Base-by-base conservation (phyloP, 2,888 invertebrate genomes). In the Rambutsinella grinnellia region DNA sequence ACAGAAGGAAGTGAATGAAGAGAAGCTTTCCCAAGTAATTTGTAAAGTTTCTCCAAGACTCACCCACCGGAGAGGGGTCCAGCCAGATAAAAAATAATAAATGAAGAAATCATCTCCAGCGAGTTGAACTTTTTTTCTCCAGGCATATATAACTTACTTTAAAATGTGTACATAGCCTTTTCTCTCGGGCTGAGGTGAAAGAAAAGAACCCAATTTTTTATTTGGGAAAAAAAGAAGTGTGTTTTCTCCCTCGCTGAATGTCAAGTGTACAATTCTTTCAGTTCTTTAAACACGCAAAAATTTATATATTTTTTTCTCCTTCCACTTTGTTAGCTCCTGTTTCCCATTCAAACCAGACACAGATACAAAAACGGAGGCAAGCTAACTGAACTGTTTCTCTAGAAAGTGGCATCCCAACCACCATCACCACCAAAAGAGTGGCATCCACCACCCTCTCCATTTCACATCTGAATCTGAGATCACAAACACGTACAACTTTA, bases 21-120 rank as follows among this genome's bases (percentile, higher is more conserved):
- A 66, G 72, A 63, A 72, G 65, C 74, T 67, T 74, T 74, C 74
- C 62, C 74, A 67, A 66, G 74, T 74, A 74, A 74, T 74, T 74
- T 74, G 74, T 74, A 74, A 74, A 74, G 67, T 74, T 74, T 21
- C 53, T 49, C 3, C 49, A 5, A 49, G 49, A 17, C 19, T 49
- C 49, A 49, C n/a, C 19, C 15, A 17, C 19, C 19, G 44, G 44
- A 17, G 60, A 51, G n/a, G 53, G 54, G 49, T 57, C 53, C 8
- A 8, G 23, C 24, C 60, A 72, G 65, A 67, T 62, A 74, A 74
- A 74, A 61, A 60, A 74, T 74, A 74, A 67, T 74, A 74, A 74
- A 67, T 62, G 74, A 67, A 74, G 74, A 74, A 74, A 74, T 74
- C 74, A 74, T 74, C 74, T 67, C 62, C 56, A 74, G 74, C 26